Evolutionary conservation across 2,113 vertebrate species (phyloP).

Genomic region (Condylura cristata): DNA sequence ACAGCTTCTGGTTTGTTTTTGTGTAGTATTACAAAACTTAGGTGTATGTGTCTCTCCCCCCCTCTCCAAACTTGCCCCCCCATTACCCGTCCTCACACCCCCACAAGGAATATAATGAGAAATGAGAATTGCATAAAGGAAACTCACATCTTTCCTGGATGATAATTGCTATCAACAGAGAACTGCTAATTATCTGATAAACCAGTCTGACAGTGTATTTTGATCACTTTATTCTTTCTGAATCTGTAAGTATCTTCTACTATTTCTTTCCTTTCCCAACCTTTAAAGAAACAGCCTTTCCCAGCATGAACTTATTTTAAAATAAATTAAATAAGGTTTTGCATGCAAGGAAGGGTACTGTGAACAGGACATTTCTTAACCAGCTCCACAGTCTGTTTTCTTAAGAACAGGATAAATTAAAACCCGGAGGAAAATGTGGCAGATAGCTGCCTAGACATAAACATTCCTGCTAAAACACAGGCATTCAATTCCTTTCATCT

Average conservation of each 20-base stretch:
- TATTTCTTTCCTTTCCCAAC: not conserved
- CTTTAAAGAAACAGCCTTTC: slow-evolving; percentile 23
- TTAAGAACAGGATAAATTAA: slow-evolving; percentile 32
- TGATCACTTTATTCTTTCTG: slow-evolving; percentile 44
- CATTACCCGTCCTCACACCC: too few species aligned
- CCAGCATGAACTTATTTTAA: slow-evolving; percentile 34
- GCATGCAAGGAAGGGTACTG: not conserved
- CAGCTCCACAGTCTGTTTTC: slow-evolving; percentile 61
- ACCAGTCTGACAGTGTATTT: not conserved
- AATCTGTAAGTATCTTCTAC: slow-evolving; percentile 10
- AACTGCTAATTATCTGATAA: slow-evolving; percentile 36
- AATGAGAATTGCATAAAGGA: not conserved
- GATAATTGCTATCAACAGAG: not conserved
- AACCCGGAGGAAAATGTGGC: slow-evolving; percentile 20
- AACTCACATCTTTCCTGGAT: not conserved
- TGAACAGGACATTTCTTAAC: slow-evolving; percentile 34
- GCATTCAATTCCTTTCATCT: not conserved
- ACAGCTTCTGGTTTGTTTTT: not conserved
- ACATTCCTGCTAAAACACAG: not conserved
- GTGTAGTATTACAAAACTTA: not conserved
- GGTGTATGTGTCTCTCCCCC: not conserved
- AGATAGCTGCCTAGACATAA: not conserved
- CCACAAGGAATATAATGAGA: not conserved
- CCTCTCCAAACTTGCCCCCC: not conserved
- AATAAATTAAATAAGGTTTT: slow-evolving; percentile 36